These are phyloP conservation scores for Syritta pipiens DNA, from an alignment of 2,888 invertebrate species.

Conservation along the genomic window DNA sequence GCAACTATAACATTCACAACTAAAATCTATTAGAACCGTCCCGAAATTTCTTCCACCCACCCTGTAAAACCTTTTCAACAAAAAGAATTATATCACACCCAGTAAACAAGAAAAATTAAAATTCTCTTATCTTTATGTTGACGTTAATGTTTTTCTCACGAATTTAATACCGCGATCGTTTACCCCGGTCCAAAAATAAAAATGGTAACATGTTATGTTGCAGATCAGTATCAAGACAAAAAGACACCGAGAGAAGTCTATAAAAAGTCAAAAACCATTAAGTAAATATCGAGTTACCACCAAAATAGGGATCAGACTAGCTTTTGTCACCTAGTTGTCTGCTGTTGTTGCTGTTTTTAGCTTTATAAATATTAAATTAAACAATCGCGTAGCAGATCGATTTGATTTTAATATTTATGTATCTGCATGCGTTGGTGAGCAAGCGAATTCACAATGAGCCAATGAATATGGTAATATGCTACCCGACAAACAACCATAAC, in stretches of 20 bases:
- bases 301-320: not conserved
- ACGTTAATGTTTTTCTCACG: conserved; percentile 24
- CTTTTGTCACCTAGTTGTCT: not conserved
- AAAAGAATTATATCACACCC: too few species aligned
- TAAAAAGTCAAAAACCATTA: not conserved
- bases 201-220: not conserved
- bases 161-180: conserved; percentile 16
- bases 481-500: not conserved
- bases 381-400: not conserved
- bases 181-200: not conserved
- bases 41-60: too few species aligned
- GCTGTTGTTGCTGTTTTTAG: not conserved
- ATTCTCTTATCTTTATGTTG: conserved; percentile 33
- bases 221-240: not conserved
- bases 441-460: conserved; percentile 4
- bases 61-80: too few species aligned
- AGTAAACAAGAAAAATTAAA: too few species aligned
- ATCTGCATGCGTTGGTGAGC: not conserved
- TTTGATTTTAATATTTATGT: not conserved
- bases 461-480: conserved; percentile 26
- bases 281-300: not conserved
- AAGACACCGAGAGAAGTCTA: conserved; percentile 12
- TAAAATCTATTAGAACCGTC: too few species aligned
- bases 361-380: conserved; percentile 8
- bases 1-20: not conserved